Evolutionary conservation across 1,140 invertebrate species (phyloP).

Genomic region (Aleiodes sp.): DNA sequence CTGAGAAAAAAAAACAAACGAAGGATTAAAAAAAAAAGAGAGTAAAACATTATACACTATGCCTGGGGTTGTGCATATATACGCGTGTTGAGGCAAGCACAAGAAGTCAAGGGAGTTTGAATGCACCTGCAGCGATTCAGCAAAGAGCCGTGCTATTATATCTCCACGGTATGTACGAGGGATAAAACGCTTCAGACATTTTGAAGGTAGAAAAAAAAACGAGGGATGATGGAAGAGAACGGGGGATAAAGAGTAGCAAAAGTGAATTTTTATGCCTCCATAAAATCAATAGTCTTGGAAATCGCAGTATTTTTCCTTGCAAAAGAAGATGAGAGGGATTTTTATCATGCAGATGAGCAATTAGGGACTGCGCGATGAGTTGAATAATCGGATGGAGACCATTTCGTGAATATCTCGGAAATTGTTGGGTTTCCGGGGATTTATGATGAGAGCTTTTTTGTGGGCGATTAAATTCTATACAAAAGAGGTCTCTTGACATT

Average conservation of each 20-base stretch:
- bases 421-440: too few species aligned
- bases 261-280: background rate
- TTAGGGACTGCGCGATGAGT: too few species aligned
- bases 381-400: too few species aligned
- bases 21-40: background rate
- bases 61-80: constrained; percentile 11
- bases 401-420: too few species aligned
- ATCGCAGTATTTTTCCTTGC: too few species aligned
- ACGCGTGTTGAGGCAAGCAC: constrained; percentile 5
- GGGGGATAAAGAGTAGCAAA: background rate
- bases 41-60: background rate
- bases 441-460: too few species aligned
- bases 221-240: background rate
- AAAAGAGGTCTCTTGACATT: too few species aligned
- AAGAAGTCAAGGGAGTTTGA: background rate
- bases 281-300: constrained; percentile 6
- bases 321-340: background rate
- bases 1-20: background rate
- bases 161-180: constrained; percentile 16
- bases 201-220: too few species aligned
- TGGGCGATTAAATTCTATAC: too few species aligned
- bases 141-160: background rate
- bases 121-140: constrained; percentile 10
- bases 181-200: background rate
- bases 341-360: background rate